A percentile compares a stretch with the other conserved stretches of the same genome.
phyloP scores from a whole-genome alignment of 2,113 vertebrate genomes.

The Odocoileus virginianus region DNA sequence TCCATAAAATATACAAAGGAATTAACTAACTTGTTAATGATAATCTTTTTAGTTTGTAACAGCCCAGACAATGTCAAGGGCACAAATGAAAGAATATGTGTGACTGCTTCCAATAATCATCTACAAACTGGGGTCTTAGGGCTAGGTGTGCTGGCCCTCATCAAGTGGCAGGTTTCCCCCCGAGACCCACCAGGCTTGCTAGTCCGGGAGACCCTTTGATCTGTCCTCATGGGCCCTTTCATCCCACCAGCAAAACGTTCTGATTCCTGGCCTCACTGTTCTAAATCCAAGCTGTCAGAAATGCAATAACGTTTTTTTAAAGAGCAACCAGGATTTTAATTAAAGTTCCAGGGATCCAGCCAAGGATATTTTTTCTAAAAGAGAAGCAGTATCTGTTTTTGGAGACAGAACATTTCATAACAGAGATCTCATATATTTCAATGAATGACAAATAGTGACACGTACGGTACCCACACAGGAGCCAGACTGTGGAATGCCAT shows the following conservation, averaged over 20 bases:
- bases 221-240: background rate
- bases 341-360: conserved; percentile 67
- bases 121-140: background rate
- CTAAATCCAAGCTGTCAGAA: conserved; percentile 56
- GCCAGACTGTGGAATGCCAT: background rate
- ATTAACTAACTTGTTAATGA: background rate
- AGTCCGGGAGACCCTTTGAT: background rate
- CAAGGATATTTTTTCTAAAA: conserved; percentile 60
- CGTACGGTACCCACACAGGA: background rate
- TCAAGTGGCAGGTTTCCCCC: background rate
- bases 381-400: conserved; percentile 60
- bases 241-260: background rate
- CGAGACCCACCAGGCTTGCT: background rate
- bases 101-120: background rate
- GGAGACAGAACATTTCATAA: conserved; percentile 59
- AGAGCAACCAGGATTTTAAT: conserved; percentile 65
- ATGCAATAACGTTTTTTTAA: conserved; percentile 52
- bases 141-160: background rate
- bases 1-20: background rate
- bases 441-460: background rate
- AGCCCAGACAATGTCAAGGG: conserved; percentile 1
- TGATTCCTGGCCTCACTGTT: background rate
- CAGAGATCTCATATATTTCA: conserved; percentile 30
- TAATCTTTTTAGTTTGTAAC: background rate
- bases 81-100: conserved; percentile 28